A percentile compares a stretch with the other conserved stretches of the same genome.
phyloP scores from a whole-genome alignment of 2,113 vertebrate genomes.

The Odontophorus gujanensis region DNA sequence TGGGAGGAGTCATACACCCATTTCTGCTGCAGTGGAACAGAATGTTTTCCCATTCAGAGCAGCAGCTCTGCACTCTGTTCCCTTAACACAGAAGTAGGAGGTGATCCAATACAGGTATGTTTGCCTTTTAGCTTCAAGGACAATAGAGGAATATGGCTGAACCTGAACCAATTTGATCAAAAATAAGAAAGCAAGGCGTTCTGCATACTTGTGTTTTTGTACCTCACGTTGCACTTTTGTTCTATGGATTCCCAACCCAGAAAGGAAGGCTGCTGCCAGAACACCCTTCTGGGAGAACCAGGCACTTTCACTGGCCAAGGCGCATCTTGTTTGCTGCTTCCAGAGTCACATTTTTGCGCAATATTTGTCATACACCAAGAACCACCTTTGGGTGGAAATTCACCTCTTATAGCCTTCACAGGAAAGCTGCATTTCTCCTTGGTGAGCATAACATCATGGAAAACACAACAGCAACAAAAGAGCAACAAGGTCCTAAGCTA shows the following conservation, averaged over 20 bases:
- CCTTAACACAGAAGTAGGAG: not conserved
- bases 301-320: not conserved
- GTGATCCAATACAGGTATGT: not conserved
- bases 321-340: not conserved
- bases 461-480: no score
- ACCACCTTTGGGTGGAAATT: not conserved
- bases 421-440: not conserved
- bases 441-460: not conserved
- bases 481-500: no score
- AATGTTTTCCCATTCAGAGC: accelerated
- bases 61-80: not conserved
- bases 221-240: not conserved
- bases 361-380: not conserved
- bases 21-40: not conserved
- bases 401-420: not conserved
- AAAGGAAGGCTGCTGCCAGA: not conserved
- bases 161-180: not conserved
- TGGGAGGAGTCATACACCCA: accelerated
- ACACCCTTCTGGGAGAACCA: not conserved
- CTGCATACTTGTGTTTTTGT: not conserved
- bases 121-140: not conserved
- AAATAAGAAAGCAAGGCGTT: not conserved
- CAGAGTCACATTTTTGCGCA: not conserved
- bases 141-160: not conserved
- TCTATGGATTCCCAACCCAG: not conserved